Evolutionary conservation across 2,888 invertebrate species (phyloP), one percentile per base, ranked within the genome.

Genomic region (Galerucella nymphaeae): DNA sequence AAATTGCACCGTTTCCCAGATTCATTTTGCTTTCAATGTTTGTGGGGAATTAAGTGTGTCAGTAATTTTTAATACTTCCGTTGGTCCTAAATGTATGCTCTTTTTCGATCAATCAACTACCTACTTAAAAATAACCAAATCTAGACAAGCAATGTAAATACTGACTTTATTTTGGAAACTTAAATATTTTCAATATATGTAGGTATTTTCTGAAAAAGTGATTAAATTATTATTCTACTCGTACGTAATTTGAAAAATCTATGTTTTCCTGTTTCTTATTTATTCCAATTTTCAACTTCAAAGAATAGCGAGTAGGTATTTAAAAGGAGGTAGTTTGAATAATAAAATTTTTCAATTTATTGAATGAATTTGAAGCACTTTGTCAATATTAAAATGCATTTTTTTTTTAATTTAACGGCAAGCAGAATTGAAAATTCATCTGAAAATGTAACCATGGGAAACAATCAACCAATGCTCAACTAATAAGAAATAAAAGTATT

Each of bases 1-100:
- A 53, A 53, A 53, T 18, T 53, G 10, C 53, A 53, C 53, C 18
- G 53, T 18, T 53, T 53, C 16, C 18, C 53, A 53, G 53, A 53
- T 18, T 53, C 18, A 53, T 53, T 53, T 53, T 53, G 18, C 53
- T 53, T 53, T 53, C 53, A 53, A 16, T 53, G 53, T 53, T 53
- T 53, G 18, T 53, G 16, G 53, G 18, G 53, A 53, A 53, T 53
- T 53, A 53, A 53, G 16, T 53, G 53, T 53, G 53, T 53, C 53
- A 53, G 53, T 16, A 53, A 53, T 53, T 10, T 53, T 53, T 53
- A 53, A 53, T 16, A 53, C 18, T 53, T 53, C 53, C 53, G 53
- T 16, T 53, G 53, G 18, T 53, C 53, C 53, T 53, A 53, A 53
- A 53, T 53, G 18, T 16, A 18, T 18, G 18, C 10, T 9, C 53